Evolutionary conservation across 2,888 invertebrate species (phyloP).

Genomic region (Pyrrhia umbra): DNA sequence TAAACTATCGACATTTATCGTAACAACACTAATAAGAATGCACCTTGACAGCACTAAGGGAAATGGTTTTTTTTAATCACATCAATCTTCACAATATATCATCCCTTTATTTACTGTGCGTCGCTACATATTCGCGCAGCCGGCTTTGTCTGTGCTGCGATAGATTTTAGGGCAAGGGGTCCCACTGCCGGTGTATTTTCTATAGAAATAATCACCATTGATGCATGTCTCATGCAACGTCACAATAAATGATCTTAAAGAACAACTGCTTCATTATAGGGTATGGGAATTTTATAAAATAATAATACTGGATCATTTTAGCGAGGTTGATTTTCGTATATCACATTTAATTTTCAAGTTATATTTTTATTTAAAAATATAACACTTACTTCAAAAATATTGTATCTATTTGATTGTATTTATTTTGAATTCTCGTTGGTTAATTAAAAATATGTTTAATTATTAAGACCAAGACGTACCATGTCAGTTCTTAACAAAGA

Average conservation of each 20-base stretch:
- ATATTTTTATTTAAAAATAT: too few species aligned
- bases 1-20: conserved; percentile 52
- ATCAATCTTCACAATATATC: conserved; percentile 87
- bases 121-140: conserved; percentile 87
- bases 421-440: too few species aligned
- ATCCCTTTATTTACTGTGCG: conserved; percentile 87
- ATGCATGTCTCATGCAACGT: conserved; percentile 69
- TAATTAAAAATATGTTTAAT: too few species aligned
- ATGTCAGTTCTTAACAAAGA: too few species aligned
- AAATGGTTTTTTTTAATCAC: conserved; percentile 88
- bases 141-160: conserved; percentile 79
- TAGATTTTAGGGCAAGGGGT: conserved; percentile 74
- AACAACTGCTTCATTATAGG: conserved; percentile 65
- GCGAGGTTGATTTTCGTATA: too few species aligned
- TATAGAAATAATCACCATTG: conserved; percentile 69
- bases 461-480: too few species aligned
- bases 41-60: conserved; percentile 88
- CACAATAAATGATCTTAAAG: conserved; percentile 62
- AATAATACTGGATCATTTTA: conserved; percentile 25
- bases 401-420: too few species aligned
- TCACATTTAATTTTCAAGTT: too few species aligned
- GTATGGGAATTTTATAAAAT: conserved; percentile 66
- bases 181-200: conserved; percentile 64
- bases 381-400: too few species aligned
- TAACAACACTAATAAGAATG: conserved; percentile 78